These are phyloP conservation scores for Crotalus helleri DNA, from an alignment of 2,113 vertebrate genomes.

Conservation along the genomic window DNA sequence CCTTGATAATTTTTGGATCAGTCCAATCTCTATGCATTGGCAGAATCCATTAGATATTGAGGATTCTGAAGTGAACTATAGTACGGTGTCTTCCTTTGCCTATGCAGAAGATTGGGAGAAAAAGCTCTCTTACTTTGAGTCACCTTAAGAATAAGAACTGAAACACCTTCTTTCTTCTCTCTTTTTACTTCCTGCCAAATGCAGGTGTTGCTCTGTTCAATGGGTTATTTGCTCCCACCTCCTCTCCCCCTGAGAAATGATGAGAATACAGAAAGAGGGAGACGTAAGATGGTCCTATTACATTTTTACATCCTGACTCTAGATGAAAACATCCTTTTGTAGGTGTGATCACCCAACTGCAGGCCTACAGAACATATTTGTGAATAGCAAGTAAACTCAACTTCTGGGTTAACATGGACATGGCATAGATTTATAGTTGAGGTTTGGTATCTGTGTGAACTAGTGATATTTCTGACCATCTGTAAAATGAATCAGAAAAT, in stretches of 20 bases:
- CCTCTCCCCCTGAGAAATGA: not conserved
- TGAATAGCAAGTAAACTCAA: not conserved
- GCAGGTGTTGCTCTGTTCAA: not conserved
- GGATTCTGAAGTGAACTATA: not conserved
- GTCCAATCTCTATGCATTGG: not conserved
- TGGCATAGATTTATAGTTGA: not conserved
- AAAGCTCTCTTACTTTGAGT: not conserved
- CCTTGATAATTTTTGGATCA: not conserved
- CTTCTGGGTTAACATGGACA: not conserved
- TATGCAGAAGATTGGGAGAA: not conserved
- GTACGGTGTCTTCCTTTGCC: not conserved
- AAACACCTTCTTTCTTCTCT: not conserved
- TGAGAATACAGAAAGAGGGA: not conserved
- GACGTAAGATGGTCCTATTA: not conserved
- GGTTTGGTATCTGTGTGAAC: not conserved
- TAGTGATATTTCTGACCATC: not conserved
- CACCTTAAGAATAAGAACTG: not conserved
- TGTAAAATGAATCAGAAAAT: not conserved
- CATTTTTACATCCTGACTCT: not conserved
- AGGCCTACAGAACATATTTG: not conserved
- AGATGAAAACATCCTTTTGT: not conserved
- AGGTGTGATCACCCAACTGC: not conserved
- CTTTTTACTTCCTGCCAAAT: not conserved
- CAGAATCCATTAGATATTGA: not conserved
- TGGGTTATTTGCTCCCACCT: not conserved